These are phyloP conservation scores for Dyspetes luteomarginatus DNA, from an alignment of 2,888 invertebrate genomes.

Conservation along the genomic window DNA sequence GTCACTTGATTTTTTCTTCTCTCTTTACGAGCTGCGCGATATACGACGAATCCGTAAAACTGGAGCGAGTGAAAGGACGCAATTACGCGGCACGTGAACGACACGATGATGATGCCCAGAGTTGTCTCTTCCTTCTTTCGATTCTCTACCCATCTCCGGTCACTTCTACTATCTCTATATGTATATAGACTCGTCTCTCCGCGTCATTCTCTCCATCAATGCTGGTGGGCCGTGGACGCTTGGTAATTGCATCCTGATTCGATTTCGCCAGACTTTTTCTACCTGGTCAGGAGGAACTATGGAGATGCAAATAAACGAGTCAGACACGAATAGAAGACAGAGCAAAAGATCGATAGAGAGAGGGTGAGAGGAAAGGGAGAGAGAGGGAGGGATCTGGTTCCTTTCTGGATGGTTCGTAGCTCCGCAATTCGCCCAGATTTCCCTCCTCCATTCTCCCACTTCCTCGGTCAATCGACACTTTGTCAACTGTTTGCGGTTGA, in stretches of 20 bases:
- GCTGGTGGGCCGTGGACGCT: slow-evolving; percentile 29
- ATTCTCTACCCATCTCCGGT: slow-evolving; percentile 12
- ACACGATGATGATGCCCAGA: slow-evolving; percentile 31
- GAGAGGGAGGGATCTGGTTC: no score
- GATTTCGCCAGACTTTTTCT: slow-evolving; percentile 55
- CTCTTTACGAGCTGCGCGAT: slow-evolving; percentile 45
- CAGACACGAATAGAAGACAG: slow-evolving; percentile 25
- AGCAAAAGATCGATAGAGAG: slow-evolving; percentile 17
- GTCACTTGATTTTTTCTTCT: slow-evolving; percentile 46
- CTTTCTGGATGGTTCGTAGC: no score
- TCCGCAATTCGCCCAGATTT: no score
- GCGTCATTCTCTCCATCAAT: background rate
- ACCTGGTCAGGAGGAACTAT: background rate
- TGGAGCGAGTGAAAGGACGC: slow-evolving; percentile 66
- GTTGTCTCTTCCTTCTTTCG: slow-evolving; percentile 18
- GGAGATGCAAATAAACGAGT: background rate
- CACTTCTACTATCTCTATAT: no score
- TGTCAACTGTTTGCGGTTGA: no score
- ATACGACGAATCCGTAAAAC: slow-evolving; percentile 53
- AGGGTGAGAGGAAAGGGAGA: no score
- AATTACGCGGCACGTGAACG: slow-evolving; percentile 64
- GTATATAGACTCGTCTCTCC: slow-evolving; percentile 1
- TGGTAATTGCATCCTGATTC: slow-evolving; percentile 66
- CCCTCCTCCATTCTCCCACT: no score
- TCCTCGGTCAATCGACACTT: no score